Percentiles rank a stretch among this genome's conserved stretches.
These are phyloP conservation scores for Nomada flava DNA, from an alignment of 2,888 invertebrate species.

Conservation along the genomic window DNA sequence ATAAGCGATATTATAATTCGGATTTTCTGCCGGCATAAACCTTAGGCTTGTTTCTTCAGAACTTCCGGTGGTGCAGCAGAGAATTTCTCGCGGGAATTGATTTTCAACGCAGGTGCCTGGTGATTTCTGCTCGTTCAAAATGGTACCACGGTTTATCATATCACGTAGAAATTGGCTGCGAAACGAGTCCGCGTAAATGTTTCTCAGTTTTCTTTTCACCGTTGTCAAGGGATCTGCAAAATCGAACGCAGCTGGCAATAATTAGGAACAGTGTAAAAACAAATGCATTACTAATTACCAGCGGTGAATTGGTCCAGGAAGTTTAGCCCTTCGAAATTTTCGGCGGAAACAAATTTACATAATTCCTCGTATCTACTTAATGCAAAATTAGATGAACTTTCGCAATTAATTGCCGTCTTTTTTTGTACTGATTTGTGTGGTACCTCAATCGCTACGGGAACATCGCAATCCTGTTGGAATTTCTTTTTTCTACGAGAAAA, in stretches of 20 bases:
- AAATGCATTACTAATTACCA: neutral
- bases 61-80: neutral
- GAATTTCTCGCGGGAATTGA: neutral
- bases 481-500: conserved; percentile 2
- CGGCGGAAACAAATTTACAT: neutral
- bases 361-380: conserved; percentile 35
- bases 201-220: conserved; percentile 36
- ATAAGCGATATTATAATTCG: neutral
- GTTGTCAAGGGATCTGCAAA: conserved; percentile 28
- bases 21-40: neutral
- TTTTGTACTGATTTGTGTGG: neutral
- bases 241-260: neutral
- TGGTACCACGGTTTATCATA: conserved; percentile 17
- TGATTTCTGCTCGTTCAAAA: neutral
- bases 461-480: neutral
- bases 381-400: neutral
- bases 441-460: neutral
- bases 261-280: neutral
- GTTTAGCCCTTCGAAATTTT: conserved; percentile 29
- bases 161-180: conserved; percentile 23
- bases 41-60: neutral
- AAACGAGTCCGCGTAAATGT: conserved; percentile 33
- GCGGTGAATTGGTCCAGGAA: neutral
- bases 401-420: neutral
- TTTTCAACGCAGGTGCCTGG: neutral